A percentile compares a stretch with the other conserved stretches of the same genome.
phyloP scores from a whole-genome alignment of 2,797 vertebrate species.

The Tenualosa thibaudeaui region DNA sequence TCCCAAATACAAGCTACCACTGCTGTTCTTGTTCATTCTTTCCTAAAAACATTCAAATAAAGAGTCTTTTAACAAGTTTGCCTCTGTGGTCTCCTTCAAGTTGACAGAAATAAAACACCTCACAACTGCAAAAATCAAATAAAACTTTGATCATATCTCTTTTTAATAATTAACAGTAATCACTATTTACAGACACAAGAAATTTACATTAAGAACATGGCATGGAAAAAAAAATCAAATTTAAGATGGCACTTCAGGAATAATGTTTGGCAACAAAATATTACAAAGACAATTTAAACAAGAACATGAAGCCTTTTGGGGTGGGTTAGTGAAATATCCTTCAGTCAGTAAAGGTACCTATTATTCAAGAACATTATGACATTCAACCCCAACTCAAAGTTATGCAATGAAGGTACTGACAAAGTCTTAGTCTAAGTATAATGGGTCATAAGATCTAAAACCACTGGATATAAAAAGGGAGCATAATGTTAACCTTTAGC shows the following conservation, averaged over 20 bases:
- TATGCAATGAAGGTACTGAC: not conserved
- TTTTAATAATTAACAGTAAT: constrained; percentile 22
- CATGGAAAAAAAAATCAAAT: not conserved
- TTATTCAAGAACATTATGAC: not conserved
- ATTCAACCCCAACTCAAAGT: not conserved
- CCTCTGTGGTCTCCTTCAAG: not conserved
- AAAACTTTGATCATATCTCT: not conserved
- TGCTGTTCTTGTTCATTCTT: not conserved
- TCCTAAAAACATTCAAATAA: not conserved
- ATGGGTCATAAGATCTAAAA: not conserved
- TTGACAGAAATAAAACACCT: not conserved
- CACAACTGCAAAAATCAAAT: not conserved
- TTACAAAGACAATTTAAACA: not conserved
- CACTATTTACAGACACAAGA: constrained; percentile 41
- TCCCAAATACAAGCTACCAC: not conserved
- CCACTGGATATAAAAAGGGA: not conserved
- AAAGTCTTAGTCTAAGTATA: not conserved
- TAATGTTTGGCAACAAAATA: constrained; percentile 44
- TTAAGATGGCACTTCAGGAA: constrained; percentile 35
- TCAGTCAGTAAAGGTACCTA: not conserved
- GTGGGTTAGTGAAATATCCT: not conserved
- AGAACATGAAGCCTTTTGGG: not conserved
- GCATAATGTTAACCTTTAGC: not conserved
- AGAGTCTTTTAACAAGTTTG: not conserved
- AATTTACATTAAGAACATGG: constrained; percentile 34